phyloP scores from a whole-genome alignment of 2,113 vertebrate species.

The Hypomesus transpacificus region DNA sequence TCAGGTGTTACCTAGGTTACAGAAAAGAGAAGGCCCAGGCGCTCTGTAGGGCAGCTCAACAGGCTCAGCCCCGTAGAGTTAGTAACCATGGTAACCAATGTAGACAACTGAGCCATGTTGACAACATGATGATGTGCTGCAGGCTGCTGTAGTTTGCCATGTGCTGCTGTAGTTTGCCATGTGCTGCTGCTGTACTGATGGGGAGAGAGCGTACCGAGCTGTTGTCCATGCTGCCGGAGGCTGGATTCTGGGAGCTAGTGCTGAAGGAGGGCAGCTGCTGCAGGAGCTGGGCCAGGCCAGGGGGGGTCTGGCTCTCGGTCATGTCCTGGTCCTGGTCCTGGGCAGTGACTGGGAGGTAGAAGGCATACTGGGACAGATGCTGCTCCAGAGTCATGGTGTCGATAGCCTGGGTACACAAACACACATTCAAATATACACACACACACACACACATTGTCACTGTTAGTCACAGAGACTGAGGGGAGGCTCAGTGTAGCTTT shows the following conservation, averaged over 20 bases:
- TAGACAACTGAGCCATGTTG: no score
- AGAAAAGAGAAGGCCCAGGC: neutral
- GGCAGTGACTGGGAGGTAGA: constrained; percentile 52
- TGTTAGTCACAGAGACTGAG: no score
- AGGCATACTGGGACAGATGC: constrained; percentile 84
- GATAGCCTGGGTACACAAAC: constrained; percentile 78
- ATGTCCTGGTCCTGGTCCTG: constrained; percentile 21
- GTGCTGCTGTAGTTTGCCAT: no score
- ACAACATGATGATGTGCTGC: no score
- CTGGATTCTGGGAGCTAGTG: constrained; percentile 69
- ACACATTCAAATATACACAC: neutral
- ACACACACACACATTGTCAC: no score
- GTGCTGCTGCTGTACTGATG: no score
- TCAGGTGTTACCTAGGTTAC: neutral
- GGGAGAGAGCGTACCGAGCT: constrained; percentile 75
- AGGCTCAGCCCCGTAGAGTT: no score
- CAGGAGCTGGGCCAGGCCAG: neutral
- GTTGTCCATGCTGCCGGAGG: constrained; percentile 81
- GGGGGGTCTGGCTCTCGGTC: constrained; percentile 73
- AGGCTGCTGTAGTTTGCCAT: no score
- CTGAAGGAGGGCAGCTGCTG: constrained; percentile 66
- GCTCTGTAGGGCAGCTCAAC: no score
- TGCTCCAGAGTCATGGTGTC: constrained; percentile 87
- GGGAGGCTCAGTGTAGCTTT: no score
- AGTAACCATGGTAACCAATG: no score